Evolutionary conservation across 2,888 invertebrate genomes (phyloP).

Genomic region (Leptarthrus brevirostris): DNA sequence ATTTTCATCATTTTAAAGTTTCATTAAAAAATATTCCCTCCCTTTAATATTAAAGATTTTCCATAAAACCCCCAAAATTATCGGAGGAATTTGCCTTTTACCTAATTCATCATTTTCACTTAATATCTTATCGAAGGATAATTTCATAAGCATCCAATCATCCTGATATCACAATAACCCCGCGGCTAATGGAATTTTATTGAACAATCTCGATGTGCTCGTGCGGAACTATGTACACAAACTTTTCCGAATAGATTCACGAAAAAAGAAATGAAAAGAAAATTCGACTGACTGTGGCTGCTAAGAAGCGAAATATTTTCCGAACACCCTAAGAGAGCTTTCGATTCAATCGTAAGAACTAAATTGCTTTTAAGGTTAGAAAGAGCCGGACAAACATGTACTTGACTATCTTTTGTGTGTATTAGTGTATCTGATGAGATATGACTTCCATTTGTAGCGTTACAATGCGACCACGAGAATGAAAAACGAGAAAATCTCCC

Average conservation of each 20-base stretch:
- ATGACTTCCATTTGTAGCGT: constrained; percentile 44
- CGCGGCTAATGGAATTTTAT: constrained; percentile 41
- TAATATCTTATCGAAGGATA: constrained; percentile 28
- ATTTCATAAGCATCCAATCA: constrained; percentile 42
- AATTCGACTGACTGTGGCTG: neutral
- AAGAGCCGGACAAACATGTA: constrained; percentile 7
- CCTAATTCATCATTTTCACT: constrained; percentile 40
- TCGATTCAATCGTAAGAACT: constrained; percentile 35
- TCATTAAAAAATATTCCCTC: too few relatives aligned
- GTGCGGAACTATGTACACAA: constrained; percentile 9
- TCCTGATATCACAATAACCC: constrained; percentile 35
- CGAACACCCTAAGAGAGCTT: constrained; percentile 21
- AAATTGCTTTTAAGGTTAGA: constrained; percentile 22
- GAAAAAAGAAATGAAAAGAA: constrained; percentile 7
- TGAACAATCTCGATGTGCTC: constrained; percentile 26
- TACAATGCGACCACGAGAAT: constrained; percentile 19
- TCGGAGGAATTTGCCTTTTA: neutral
- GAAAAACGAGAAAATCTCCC: constrained; percentile 23
- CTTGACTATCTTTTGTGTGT: neutral
- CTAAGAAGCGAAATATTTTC: constrained; percentile 34
- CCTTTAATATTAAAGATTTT: too few relatives aligned
- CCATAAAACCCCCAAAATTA: too few relatives aligned
- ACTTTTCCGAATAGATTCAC: neutral
- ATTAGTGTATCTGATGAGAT: constrained; percentile 41
- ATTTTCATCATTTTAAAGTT: too few relatives aligned